Percentiles rank a stretch among this genome's conserved stretches.
These are phyloP conservation scores for Poeciliopsis paucimaculata DNA, from an alignment of 2,797 vertebrate species.

Conservation along the genomic window DNA sequence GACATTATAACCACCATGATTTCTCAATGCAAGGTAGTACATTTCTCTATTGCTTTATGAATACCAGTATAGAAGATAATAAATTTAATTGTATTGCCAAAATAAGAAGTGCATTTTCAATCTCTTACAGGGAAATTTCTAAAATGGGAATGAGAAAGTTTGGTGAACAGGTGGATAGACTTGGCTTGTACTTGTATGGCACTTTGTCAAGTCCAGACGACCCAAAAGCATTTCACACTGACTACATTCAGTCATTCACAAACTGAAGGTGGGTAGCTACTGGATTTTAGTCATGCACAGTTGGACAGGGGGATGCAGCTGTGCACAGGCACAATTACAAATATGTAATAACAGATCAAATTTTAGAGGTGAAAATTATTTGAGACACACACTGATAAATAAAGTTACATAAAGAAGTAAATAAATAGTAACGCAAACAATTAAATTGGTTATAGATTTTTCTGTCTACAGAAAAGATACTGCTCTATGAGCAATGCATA, in stretches of 20 bases:
- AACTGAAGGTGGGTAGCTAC: too few species aligned
- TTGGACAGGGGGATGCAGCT: too few species aligned
- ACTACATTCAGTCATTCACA: too few species aligned
- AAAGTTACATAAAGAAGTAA: neutral
- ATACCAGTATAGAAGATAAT: conserved; percentile 13
- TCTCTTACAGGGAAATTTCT: neutral
- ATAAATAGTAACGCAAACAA: neutral
- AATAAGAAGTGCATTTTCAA: neutral
- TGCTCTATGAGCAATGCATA: neutral
- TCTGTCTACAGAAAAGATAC: neutral
- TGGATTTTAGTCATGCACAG: too few species aligned
- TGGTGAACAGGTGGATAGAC: conserved; percentile 11
- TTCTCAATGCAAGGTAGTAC: conserved; percentile 32
- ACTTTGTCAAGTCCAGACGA: too few species aligned
- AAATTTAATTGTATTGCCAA: conserved; percentile 10
- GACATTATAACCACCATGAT: conserved; percentile 37
- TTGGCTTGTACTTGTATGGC: too few species aligned
- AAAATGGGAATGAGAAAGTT: neutral
- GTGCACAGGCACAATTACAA: too few species aligned
- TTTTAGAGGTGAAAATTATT: neutral
- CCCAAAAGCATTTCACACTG: too few species aligned
- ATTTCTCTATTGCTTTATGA: conserved; percentile 53
- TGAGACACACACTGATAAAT: neutral
- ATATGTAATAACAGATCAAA: neutral
- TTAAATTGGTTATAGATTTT: neutral